These are phyloP conservation scores for Casuarius casuarius DNA, from an alignment of 2,113 vertebrate genomes.

Conservation along the genomic window DNA sequence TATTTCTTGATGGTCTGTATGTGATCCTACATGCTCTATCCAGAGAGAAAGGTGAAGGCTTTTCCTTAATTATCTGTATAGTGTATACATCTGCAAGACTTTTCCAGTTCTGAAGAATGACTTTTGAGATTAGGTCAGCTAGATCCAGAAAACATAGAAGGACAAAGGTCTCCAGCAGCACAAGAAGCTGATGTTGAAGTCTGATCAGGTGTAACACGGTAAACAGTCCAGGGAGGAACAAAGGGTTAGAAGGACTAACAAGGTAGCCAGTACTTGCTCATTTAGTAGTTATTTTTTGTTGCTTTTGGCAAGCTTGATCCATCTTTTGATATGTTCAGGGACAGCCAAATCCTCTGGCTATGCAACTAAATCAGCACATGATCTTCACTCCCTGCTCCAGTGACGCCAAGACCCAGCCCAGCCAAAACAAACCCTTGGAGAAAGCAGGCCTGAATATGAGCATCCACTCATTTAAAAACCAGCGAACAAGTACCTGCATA, in stretches of 20 bases:
- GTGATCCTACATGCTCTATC: neutral
- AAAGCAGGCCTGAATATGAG: neutral
- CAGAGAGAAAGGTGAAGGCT: neutral
- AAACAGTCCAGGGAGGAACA: constrained; percentile 15
- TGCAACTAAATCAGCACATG: neutral
- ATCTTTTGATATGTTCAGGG: constrained; percentile 6
- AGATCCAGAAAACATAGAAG: constrained; percentile 13
- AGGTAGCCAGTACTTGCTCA: constrained; percentile 5
- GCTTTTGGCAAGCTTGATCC: constrained; percentile 39
- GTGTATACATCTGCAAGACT: neutral
- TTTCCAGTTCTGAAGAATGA: neutral
- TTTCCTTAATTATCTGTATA: neutral
- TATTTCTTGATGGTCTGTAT: neutral
- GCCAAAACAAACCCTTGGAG: neutral
- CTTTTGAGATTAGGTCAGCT: neutral
- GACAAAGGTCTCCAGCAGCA: neutral
- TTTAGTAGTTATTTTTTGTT: constrained; percentile 7
- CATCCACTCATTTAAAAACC: neutral
- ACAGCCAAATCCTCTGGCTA: neutral
- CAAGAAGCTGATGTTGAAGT: constrained; percentile 19
- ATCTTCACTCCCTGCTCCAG: neutral
- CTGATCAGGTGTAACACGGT: constrained; percentile 5
- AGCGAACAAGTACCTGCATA: neutral
- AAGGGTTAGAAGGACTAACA: neutral
- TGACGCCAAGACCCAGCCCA: neutral